Conservation (phyloP, 2,888 invertebrate species). For the Galeopsomyia nigrocyanea region DNA sequence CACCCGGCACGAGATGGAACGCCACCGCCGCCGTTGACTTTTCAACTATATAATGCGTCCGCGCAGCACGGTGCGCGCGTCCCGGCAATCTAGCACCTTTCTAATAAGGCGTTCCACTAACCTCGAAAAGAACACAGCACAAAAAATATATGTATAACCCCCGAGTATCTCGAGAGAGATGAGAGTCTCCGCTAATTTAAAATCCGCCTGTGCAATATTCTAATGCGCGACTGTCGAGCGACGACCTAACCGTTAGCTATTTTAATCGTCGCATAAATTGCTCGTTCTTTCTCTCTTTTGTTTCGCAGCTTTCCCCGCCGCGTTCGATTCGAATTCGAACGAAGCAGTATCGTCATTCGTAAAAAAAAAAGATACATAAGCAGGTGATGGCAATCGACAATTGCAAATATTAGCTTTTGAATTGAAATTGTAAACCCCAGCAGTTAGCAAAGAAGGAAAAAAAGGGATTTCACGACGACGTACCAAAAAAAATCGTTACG, state of each 20-base stretch:
- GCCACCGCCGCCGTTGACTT: constrained; percentile 6
- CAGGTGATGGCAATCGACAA: too few species aligned
- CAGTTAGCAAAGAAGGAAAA: too few species aligned
- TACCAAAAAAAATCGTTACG: constrained; percentile 22
- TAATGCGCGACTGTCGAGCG: background rate
- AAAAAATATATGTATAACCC: background rate
- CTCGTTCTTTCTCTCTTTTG: too few species aligned
- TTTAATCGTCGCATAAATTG: too few species aligned
- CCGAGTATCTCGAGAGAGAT: constrained; percentile 10
- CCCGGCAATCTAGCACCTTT: constrained; percentile 45
- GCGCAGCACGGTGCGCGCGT: background rate
- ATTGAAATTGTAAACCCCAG: too few species aligned
- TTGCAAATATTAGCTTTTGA: too few species aligned
- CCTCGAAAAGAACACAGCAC: constrained; percentile 29
- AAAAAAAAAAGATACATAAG: too few species aligned
- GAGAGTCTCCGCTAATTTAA: constrained; percentile 26
- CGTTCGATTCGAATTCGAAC: too few species aligned
- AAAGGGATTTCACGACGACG: background rate
- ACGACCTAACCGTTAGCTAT: too few species aligned
- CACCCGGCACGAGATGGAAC: constrained; percentile 14
- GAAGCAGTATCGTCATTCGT: too few species aligned
- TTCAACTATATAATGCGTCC: constrained; percentile 1
- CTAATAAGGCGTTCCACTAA: constrained; percentile 46
- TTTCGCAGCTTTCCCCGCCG: too few species aligned
- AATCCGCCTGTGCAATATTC: constrained; percentile 24